Percentiles rank a stretch among this genome's conserved stretches.
Evolutionary conservation across 2,888 invertebrate genomes (phyloP).

Genomic region (Hypercompe scribonia): DNA sequence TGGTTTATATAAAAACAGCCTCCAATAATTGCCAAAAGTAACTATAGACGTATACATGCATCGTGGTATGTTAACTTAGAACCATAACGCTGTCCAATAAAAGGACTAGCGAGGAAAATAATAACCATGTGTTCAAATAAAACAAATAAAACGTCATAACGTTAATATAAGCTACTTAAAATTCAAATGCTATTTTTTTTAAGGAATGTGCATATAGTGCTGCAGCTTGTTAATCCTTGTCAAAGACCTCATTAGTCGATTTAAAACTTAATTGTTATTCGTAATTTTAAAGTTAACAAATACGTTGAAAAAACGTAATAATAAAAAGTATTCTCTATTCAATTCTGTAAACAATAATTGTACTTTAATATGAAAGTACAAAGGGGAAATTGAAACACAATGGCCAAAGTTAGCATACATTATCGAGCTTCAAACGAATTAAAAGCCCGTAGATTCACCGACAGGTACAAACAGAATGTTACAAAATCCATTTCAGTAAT

Average conservation of each 20-base stretch:
- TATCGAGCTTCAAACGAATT: conserved; percentile 43
- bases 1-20: too few relatives aligned
- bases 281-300: not conserved
- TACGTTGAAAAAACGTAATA: not conserved
- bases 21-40: too few relatives aligned
- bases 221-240: not conserved
- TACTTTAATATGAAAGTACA: conserved; percentile 6
- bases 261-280: not conserved
- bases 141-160: too few relatives aligned
- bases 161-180: too few relatives aligned
- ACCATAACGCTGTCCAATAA: too few relatives aligned
- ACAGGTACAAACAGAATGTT: conserved; percentile 51
- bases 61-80: too few relatives aligned
- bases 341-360: conserved; percentile 1
- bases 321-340: not conserved
- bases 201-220: not conserved
- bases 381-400: conserved; percentile 18
- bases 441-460: conserved; percentile 32
- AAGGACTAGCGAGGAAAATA: too few relatives aligned
- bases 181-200: too few relatives aligned
- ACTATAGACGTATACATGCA: too few relatives aligned
- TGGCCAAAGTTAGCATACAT: conserved; percentile 34
- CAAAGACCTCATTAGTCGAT: not conserved
- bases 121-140: too few relatives aligned
- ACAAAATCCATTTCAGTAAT: conserved; percentile 50